Base-by-base conservation (phyloP, 2,113 vertebrate species). In the Clarias magur region DNA sequence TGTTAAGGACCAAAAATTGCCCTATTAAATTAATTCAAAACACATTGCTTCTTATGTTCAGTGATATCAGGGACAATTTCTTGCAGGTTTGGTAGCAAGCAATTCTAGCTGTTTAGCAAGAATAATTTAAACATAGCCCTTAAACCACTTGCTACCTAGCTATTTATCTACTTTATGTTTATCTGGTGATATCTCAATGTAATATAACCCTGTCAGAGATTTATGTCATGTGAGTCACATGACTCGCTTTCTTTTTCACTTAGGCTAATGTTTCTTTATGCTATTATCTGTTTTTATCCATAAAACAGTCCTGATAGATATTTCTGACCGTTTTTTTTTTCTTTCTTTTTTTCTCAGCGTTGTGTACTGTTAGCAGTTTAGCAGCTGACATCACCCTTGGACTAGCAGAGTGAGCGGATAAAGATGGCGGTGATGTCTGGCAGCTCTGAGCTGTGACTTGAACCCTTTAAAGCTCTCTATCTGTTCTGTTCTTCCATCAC, bases 401-500 rank as follows among this genome's bases (percentile, higher is more conserved):
- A 70, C 65, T 70, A 25, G 23, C 5, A 56, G 42, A 34, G 63
- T 19, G 27, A n/a, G 84, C 3, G 0, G 90, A 90, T 91, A 83
- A 88, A 91, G 93, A 90, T 92, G 95, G 95, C 89, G 90, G 78
- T 12, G 84, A 88, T 57, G 87, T 94, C 93, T 91, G 88, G 90
- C 88, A 89, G 94, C 89, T 91, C 89, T 94, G 95, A 95, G 92
- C 93, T 92, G 92, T 94, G 93, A 94, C 91, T 89, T 89, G 83
- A 91, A 90, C 83, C 86, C 83, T 89, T 90, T 90, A 53, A 89
- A 88, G 90, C 89, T 27, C 91, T 88, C 90, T 94, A 94, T 93
- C 92, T 92, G 85, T 79, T 87, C 79, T 63, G 25, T 76, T 88
- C 93, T 92, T 93, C 93, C 91, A 92, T 92, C 93, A 93, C 94